phyloP scores from a whole-genome alignment of 64 coral and sea anemone species.

The Pocillopora damicornis region DNA sequence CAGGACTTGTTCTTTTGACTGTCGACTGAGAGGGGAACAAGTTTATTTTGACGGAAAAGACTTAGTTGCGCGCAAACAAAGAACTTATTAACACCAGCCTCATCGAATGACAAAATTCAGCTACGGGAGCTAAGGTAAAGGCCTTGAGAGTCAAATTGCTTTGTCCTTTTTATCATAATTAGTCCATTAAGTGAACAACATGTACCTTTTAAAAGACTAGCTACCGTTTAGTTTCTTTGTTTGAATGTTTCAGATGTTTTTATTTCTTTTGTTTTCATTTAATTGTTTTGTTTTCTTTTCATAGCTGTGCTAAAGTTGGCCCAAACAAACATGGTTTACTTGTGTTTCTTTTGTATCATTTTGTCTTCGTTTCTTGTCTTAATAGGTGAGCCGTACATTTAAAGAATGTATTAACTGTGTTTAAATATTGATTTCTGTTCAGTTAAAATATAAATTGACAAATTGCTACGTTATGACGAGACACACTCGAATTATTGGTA shows the following conservation, averaged over 20 bases:
- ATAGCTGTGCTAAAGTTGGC: background rate
- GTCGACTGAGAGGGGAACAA: background rate
- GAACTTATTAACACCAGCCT: background rate
- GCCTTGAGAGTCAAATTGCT: background rate
- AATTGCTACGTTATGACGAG: background rate
- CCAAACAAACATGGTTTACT: conserved; percentile 13
- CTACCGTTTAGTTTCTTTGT: background rate
- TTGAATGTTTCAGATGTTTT: background rate
- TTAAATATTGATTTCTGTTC: background rate
- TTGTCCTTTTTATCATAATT: background rate
- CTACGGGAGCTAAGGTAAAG: background rate
- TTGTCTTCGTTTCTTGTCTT: conserved; percentile 16
- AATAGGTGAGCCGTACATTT: conserved; percentile 10
- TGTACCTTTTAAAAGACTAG: background rate
- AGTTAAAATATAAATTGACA: background rate
- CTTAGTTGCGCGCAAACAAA: background rate
- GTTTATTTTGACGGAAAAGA: background rate
- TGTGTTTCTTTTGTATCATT: background rate
- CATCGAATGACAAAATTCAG: background rate
- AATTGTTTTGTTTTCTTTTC: background rate
- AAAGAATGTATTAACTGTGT: background rate
- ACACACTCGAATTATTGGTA: background rate
- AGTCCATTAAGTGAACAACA: background rate
- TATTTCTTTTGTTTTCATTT: background rate
- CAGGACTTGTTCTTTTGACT: background rate